A percentile compares a stretch with the other conserved stretches of the same genome.
Conservation (phyloP, 2,797 vertebrate species). For the Cirrhinus molitorella region DNA sequence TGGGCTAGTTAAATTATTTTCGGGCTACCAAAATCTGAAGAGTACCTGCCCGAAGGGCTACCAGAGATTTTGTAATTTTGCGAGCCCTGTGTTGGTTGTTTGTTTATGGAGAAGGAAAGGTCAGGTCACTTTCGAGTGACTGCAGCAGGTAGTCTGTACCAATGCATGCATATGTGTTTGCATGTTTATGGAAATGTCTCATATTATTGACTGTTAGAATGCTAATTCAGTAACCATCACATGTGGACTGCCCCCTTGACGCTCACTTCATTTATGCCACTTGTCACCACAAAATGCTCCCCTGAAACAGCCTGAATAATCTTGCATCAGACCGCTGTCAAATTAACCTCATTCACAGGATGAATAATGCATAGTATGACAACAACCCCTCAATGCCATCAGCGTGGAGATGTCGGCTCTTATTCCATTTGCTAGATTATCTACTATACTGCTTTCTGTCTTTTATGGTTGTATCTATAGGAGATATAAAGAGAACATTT, state of each 20-base stretch:
- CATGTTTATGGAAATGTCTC: constrained; percentile 47
- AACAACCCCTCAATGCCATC: constrained; percentile 61
- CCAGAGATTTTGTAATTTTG: too few relatives aligned
- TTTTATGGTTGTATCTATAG: constrained; percentile 59
- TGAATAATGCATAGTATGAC: constrained; percentile 66
- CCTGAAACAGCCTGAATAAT: constrained; percentile 51
- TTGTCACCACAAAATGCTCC: constrained; percentile 56
- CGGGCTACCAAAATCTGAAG: too few relatives aligned
- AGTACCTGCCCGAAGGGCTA: too few relatives aligned
- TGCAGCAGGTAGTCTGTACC: neutral
- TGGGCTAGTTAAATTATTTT: too few relatives aligned
- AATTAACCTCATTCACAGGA: constrained; percentile 53
- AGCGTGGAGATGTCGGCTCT: constrained; percentile 36
- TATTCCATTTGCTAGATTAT: constrained; percentile 68
- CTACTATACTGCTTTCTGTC: constrained; percentile 70
- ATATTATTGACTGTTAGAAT: constrained; percentile 47
- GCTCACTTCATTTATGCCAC: constrained; percentile 47
- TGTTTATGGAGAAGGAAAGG: constrained; percentile 4
- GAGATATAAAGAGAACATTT: constrained; percentile 64
- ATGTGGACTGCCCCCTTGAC: constrained; percentile 23
- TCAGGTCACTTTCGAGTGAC: neutral
- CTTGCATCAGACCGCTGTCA: constrained; percentile 52
- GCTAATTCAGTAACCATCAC: constrained; percentile 31
- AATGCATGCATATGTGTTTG: constrained; percentile 7
- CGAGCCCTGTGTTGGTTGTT: too few relatives aligned